These are phyloP conservation scores for Epinephelus moara DNA, from an alignment of 2,113 vertebrate species.

Conservation along the genomic window DNA sequence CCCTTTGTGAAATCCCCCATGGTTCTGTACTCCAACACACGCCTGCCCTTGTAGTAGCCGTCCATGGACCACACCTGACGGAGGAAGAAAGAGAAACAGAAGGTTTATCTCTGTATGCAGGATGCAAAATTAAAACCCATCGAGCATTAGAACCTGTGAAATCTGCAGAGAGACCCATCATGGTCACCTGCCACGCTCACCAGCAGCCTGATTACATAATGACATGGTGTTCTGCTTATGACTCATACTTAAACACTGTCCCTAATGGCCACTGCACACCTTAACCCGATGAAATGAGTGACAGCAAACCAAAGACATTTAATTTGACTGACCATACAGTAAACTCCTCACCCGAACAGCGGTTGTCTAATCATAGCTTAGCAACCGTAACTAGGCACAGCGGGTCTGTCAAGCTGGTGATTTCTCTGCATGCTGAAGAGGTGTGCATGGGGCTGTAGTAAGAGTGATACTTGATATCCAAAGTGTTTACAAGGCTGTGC, in stretches of 20 bases:
- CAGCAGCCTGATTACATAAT: conserved; percentile 34
- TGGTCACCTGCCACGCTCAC: not conserved
- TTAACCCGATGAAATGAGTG: not conserved
- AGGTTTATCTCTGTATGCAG: not conserved
- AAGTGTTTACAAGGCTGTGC: not conserved
- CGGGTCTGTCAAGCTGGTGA: not conserved
- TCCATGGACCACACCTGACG: conserved; percentile 96
- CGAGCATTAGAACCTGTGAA: conserved; percentile 3
- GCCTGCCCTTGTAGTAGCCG: conserved; percentile 92
- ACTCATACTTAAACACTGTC: not conserved
- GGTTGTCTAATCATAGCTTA: not conserved
- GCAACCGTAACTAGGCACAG: not conserved
- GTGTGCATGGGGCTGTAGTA: too few relatives aligned
- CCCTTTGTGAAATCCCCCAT: conserved; percentile 92
- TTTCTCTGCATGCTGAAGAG: not conserved
- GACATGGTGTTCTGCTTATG: not conserved
- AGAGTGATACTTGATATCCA: not conserved
- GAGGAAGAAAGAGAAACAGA: conserved; percentile 56
- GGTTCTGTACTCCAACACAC: conserved; percentile 92
- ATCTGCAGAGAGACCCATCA: conserved; percentile 22
- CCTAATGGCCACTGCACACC: not conserved
- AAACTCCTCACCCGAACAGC: not conserved
- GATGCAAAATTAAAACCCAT: not conserved
- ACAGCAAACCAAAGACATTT: not conserved
- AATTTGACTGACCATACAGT: not conserved